These are phyloP conservation scores for Prenolepis imparis DNA, from an alignment of 2,888 invertebrate species.

Conservation along the genomic window DNA sequence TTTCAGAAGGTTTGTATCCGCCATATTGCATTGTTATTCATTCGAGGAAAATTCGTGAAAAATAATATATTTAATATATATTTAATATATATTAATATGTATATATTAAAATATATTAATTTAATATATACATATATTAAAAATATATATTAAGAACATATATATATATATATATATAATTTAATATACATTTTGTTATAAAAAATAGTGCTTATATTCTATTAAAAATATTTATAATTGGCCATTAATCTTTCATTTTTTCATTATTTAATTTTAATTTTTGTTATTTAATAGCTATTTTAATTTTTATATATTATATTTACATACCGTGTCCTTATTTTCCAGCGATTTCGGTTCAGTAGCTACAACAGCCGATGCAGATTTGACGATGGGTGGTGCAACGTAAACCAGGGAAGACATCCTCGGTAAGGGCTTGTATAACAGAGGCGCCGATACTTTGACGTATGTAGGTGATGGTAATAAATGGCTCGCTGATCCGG, in stretches of 20 bases:
- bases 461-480: constrained; percentile 70
- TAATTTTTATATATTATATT: not conserved
- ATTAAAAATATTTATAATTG: not conserved
- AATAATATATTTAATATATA: not conserved
- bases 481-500: not conserved
- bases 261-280: not conserved
- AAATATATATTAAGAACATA: not conserved
- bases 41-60: not conserved
- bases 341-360: constrained; percentile 68
- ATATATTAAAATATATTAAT: too few species aligned
- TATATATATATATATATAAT: not conserved
- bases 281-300: not conserved
- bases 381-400: constrained; percentile 78
- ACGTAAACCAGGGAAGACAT: constrained; percentile 75
- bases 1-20: not conserved
- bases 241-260: not conserved
- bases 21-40: not conserved
- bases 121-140: too few species aligned
- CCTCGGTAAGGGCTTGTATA: constrained; percentile 75
- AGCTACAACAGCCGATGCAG: constrained; percentile 73
- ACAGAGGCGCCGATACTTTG: constrained; percentile 72
- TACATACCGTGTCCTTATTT: constrained; percentile 65
- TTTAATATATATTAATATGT: not conserved
- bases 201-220: not conserved
- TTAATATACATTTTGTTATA: too few species aligned